Evolutionary conservation across 1,140 invertebrate genomes (phyloP).

Genomic region (Littorina saxatilis): DNA sequence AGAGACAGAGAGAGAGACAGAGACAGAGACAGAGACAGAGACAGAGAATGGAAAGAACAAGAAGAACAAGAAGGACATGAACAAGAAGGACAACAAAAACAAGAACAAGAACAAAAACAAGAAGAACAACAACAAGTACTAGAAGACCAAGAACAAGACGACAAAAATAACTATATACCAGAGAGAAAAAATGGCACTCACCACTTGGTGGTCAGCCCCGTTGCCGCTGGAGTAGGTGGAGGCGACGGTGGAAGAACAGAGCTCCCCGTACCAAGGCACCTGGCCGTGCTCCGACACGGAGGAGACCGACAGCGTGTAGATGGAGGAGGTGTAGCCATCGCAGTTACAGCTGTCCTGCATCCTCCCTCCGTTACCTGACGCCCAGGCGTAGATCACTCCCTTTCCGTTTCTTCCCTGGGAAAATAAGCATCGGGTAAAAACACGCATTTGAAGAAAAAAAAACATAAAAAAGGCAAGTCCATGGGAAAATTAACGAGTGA

Average conservation of each 20-base stretch:
- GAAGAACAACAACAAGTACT: too few relatives aligned
- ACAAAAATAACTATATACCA: too few relatives aligned
- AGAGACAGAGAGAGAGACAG: constrained; percentile 22
- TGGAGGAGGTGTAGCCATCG: constrained; percentile 99
- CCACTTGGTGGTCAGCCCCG: constrained; percentile 65
- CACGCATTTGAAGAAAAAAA: too few relatives aligned
- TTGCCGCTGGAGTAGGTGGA: constrained; percentile 98
- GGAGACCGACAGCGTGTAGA: constrained; percentile 98
- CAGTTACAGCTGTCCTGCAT: constrained; percentile 98
- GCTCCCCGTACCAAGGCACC: constrained; percentile 97
- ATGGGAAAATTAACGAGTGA: too few relatives aligned
- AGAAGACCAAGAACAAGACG: too few relatives aligned
- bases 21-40: constrained; percentile 15
- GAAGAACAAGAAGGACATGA: too few relatives aligned
- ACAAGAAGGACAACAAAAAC: too few relatives aligned
- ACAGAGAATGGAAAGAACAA: neutral
- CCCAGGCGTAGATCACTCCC: constrained; percentile 99
- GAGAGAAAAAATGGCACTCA: too few relatives aligned
- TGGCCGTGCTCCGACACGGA: constrained; percentile 94
- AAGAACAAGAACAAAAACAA: too few relatives aligned
- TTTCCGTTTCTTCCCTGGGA: constrained; percentile 92
- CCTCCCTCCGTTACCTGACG: constrained; percentile 97
- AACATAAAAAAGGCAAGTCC: too few relatives aligned
- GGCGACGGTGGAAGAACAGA: constrained; percentile 96
- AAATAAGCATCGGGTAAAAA: too few relatives aligned